Base-by-base conservation (phyloP, 2,797 vertebrate species). In the Diplodus puntazzo region DNA sequence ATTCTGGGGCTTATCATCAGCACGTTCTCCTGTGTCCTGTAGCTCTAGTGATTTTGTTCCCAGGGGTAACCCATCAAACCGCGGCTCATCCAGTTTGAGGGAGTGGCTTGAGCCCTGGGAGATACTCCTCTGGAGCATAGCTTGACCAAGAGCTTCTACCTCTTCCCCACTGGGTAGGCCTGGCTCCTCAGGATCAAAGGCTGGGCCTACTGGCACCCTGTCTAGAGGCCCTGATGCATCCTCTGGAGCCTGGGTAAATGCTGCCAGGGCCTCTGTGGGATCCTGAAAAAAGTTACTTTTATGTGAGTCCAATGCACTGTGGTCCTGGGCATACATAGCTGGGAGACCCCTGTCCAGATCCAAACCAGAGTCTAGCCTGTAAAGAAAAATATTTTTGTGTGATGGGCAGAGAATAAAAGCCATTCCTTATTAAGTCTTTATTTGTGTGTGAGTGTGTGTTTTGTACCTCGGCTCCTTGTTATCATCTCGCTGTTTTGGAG, bases 31-130 rank as follows among this genome's bases (percentile, higher is more conserved):
- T 5, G 90, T 54, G 55, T 98, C 98, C 82, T 96, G 96, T 49
- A 95, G 75, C 69, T 98, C 98, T 39, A 92, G 12, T 16, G 95
- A 77, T 91, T 98, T 98, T 73, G 95, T 69, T 83, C 94, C 92
- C 73, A 93, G 87, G 46, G 92, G 71, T 62, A 93, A 61, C 2
- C 91, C 91, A 42, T 99, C 97, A 62, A 91, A 96, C 87, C 96
- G 95, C 59, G 96, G 95, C 53, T 99, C 98, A 57, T 99, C 98
- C 71, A 96, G 87, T 87, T 98, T 98, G 3, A 97, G 86, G 17
- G 95, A 96, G 72, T 97, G 97, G 83, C 92, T 96, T 66, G 98
- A 97, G 49, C 96, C 97, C 86, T 97, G 97, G n/a, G 97, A 98
- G 80, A 98, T 91, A 72, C 95, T 98, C 89, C 96, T 97, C 86